Evolutionary conservation across 2,888 invertebrate genomes (phyloP).

Genomic region (Tetranychus truncatus): DNA sequence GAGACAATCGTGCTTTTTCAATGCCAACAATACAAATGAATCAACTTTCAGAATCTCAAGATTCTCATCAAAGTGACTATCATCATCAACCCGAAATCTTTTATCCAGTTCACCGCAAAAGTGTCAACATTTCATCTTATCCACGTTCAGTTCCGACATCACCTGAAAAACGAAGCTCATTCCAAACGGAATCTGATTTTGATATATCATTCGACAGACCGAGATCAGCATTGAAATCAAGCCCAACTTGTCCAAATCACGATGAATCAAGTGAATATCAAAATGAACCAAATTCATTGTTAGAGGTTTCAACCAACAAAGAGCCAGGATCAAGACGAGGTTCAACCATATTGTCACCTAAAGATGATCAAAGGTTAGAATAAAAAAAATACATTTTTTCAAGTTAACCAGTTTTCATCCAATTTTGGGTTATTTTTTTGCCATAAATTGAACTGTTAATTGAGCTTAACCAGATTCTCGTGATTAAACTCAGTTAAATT

Average conservation of each 20-base stretch:
- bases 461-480: too few species aligned
- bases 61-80: not conserved
- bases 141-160: not conserved
- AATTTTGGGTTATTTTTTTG: too few species aligned
- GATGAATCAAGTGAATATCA: not conserved
- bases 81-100: not conserved
- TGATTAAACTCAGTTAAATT: too few species aligned
- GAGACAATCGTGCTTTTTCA: not conserved
- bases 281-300: not conserved
- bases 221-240: not conserved
- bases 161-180: not conserved
- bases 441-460: too few species aligned
- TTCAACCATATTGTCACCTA: not conserved
- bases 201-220: not conserved
- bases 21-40: not conserved
- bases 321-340: not conserved
- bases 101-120: not conserved
- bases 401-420: not conserved
- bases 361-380: not conserved
- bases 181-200: not conserved
- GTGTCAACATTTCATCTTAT: not conserved
- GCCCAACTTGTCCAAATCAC: not conserved
- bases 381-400: not conserved
- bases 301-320: not conserved
- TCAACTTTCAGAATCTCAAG: not conserved